phyloP scores from a whole-genome alignment of 2,888 invertebrate species.

The Phengaris arion region DNA sequence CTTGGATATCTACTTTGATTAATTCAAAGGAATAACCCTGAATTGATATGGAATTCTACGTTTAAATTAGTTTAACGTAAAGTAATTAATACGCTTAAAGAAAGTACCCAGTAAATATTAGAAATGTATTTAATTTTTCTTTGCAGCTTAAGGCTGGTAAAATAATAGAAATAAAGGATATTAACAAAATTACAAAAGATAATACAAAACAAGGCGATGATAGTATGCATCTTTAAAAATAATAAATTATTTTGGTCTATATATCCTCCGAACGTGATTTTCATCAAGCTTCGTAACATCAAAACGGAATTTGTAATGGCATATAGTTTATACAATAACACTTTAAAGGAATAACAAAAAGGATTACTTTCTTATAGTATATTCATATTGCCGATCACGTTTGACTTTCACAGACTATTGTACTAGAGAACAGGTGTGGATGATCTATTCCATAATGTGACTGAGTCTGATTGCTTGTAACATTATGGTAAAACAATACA shows the following conservation, averaged over 20 bases:
- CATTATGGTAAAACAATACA: background rate
- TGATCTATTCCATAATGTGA: slow-evolving; percentile 28
- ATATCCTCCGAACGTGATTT: too few relatives aligned
- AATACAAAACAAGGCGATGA: too few relatives aligned
- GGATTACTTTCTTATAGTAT: slow-evolving; percentile 22
- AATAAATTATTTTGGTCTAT: too few relatives aligned
- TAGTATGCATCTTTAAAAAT: too few relatives aligned
- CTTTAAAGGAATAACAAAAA: slow-evolving; percentile 18
- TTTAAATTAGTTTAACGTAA: background rate
- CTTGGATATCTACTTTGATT: background rate
- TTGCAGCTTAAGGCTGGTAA: too few relatives aligned
- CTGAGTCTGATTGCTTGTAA: background rate
- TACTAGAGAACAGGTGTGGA: background rate
- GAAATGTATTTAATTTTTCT: background rate
- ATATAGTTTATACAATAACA: background rate
- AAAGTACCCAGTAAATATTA: background rate
- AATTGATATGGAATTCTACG: background rate
- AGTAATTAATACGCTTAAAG: background rate
- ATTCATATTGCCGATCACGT: slow-evolving; percentile 24
- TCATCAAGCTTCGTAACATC: background rate
- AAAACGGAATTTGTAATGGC: slow-evolving; percentile 9
- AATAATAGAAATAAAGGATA: too few relatives aligned
- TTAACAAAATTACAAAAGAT: too few relatives aligned
- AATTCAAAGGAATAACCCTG: background rate
- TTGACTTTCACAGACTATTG: slow-evolving; percentile 23